Evolutionary conservation across 2,113 vertebrate species (phyloP), one percentile per base, ranked within the genome.

Genomic region (Centropus bengalensis): DNA sequence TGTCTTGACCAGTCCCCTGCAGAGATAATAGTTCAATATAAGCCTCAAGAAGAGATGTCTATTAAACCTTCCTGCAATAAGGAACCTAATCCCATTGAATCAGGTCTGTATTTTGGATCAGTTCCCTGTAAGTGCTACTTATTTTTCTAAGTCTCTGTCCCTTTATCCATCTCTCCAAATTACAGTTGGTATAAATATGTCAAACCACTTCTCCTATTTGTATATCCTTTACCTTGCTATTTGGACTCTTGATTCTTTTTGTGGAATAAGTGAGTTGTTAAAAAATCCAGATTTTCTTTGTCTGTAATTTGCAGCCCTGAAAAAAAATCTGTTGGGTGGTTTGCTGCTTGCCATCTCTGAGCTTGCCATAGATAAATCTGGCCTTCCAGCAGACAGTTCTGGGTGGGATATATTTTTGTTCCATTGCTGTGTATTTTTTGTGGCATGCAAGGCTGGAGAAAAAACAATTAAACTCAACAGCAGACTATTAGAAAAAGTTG

Each of bases 401-500:
- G 21, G 23, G 1, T 67, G 26, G 56, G 56, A 49, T 54, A 90
- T 27, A 55, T 58, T 93, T 93, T 93, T 90, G 74, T 91, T 71
- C 84, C 80, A 59, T 23, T 36, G 58, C 4, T 38, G 40, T 33
- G 33, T 55, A 16, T 59, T 89, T 84, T 80, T 69, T 47, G 71
- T 67, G 56, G 44, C 62, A 67, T 55, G 27, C 40, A 82, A 83
- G 44, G 62, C 51, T 84, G 60, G 26, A 87, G 67, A 49, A 66
- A 66, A 36, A 23, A 33, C 52, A 69, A 54, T 82, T 93, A 70
- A 87, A 91, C 75, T 82, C 74, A 85, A 56, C 38, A 93, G 66
- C 62, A 51, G 44, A 59, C 64, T 94, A 52, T 69, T 77, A 83
- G 90, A 88, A 58, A 62, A 92, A 85, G 91, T 90, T 54, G 71